Evolutionary conservation across 2,113 vertebrate species (phyloP).

Genomic region (Ctenomys sociabilis): DNA sequence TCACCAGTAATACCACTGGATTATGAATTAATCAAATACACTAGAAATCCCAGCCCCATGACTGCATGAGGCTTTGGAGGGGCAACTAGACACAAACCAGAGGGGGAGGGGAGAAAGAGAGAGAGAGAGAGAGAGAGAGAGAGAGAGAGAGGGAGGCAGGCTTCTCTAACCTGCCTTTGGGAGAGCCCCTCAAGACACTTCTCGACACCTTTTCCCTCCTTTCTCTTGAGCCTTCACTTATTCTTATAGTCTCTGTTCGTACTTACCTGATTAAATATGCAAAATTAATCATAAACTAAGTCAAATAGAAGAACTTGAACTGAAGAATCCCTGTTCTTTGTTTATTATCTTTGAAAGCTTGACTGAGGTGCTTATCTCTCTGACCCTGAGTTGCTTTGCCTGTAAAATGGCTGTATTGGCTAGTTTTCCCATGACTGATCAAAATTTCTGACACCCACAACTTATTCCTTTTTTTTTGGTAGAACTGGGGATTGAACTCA

Average conservation of each 20-base stretch:
- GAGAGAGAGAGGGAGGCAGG: not conserved
- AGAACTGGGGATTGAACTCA: too few relatives aligned
- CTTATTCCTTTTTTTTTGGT: too few relatives aligned
- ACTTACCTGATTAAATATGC: not conserved
- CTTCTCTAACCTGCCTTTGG: not conserved
- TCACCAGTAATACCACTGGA: too few relatives aligned
- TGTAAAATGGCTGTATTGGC: not conserved
- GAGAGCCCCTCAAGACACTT: not conserved
- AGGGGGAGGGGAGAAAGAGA: too few relatives aligned
- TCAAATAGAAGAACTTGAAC: not conserved
- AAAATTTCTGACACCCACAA: not conserved
- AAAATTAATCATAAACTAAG: not conserved
- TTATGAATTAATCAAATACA: too few relatives aligned
- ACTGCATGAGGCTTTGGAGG: too few relatives aligned
- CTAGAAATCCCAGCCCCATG: too few relatives aligned
- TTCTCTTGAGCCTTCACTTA: not conserved
- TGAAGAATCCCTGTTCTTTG: not conserved
- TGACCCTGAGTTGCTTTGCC: not conserved
- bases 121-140: not conserved
- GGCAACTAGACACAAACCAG: too few relatives aligned
- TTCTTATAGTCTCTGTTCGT: not conserved
- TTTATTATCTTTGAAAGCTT: not conserved
- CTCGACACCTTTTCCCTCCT: not conserved
- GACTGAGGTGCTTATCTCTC: not conserved
- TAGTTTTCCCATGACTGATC: not conserved